Evolutionary conservation across 2,113 vertebrate genomes (phyloP).

Genomic region (Gorsachius goisagi): DNA sequence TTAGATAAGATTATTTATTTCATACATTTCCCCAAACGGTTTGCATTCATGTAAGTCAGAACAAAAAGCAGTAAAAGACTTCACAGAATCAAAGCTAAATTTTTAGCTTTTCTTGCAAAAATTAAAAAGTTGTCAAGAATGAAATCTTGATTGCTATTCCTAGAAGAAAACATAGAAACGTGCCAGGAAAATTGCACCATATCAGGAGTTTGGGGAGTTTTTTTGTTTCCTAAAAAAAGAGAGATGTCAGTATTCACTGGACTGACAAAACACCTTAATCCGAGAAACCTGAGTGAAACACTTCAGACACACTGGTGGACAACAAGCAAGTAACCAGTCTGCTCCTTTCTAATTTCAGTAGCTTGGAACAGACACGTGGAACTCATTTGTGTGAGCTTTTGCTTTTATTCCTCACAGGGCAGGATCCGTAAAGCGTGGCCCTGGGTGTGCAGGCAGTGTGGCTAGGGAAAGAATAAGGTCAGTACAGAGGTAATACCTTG

Average conservation of each 20-base stretch:
- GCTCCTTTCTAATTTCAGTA: conserved; percentile 6
- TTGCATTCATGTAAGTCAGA: conserved; percentile 62
- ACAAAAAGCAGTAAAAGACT: conserved; percentile 56
- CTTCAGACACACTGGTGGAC: conserved; percentile 46
- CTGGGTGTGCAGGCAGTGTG: conserved; percentile 55
- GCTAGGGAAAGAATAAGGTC: conserved; percentile 32
- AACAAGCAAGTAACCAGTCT: conserved; percentile 1
- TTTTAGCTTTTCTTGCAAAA: conserved; percentile 63
- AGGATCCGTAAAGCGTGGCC: conserved; percentile 39
- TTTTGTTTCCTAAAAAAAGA: conserved; percentile 12
- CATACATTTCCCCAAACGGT: neutral
- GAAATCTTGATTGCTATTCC: conserved; percentile 51
- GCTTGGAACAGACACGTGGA: neutral
- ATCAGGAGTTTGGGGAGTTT: neutral
- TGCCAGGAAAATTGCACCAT: conserved; percentile 63
- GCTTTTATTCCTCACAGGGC: neutral
- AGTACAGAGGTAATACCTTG: conserved; percentile 64
- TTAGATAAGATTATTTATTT: conserved; percentile 52
- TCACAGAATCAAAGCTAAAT: conserved; percentile 35
- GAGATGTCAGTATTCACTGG: conserved; percentile 16
- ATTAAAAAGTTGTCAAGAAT: conserved; percentile 55
- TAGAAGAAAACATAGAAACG: conserved; percentile 62
- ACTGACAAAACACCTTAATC: conserved; percentile 60
- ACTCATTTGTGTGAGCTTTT: neutral
- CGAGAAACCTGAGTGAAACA: conserved; percentile 72